phyloP scores from a whole-genome alignment of 2,113 vertebrate species.

The Cynopterus brachyotis region DNA sequence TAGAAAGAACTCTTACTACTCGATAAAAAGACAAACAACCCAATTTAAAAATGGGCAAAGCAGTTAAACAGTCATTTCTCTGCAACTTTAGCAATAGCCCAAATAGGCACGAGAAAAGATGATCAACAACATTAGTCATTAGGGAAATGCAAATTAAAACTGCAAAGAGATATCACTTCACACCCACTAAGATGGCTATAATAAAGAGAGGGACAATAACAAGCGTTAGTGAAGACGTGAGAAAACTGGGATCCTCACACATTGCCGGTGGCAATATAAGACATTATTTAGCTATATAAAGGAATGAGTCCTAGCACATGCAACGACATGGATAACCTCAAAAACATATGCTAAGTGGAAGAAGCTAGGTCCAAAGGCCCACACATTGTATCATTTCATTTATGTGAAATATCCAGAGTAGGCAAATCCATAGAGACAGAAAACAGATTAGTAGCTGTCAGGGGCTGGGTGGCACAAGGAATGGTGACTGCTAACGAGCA shows the following conservation, averaged over 20 bases:
- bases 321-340: not conserved
- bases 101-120: slow-evolving; percentile 20
- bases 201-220: not conserved
- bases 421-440: not conserved
- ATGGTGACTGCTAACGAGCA: not conserved
- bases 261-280: not conserved
- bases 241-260: not conserved
- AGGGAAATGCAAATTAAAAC: slow-evolving; percentile 22
- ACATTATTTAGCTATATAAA: not conserved
- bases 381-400: not conserved
- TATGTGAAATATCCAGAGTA: not conserved
- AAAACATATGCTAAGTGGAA: not conserved
- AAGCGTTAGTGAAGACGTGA: not conserved
- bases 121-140: not conserved
- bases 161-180: not conserved
- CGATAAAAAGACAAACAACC: slow-evolving; percentile 30
- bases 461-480: not conserved
- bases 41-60: slow-evolving; percentile 27
- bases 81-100: not conserved
- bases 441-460: not conserved
- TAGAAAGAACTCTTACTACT: not conserved
- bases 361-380: not conserved
- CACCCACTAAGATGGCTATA: not conserved
- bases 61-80: not conserved
- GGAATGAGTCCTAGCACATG: not conserved